Conservation (phyloP, 2,888 invertebrate species). For the Disparrhopalites patrizii region DNA sequence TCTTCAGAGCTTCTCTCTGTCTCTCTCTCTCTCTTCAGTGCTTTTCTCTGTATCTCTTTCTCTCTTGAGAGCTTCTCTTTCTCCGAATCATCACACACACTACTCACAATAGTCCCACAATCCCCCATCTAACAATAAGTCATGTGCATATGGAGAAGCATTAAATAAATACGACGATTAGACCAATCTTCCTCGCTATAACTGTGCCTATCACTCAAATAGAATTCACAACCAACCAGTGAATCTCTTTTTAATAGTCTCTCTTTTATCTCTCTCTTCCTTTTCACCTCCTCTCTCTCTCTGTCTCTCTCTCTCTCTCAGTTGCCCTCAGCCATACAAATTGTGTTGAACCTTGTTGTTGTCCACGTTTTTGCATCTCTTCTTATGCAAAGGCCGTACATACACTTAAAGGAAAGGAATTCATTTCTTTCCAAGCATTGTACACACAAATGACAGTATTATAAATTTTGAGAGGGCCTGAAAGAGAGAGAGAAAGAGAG, state of each 20-base stretch:
- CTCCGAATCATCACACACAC: no score
- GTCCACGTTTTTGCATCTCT: background rate
- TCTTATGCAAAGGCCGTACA: background rate
- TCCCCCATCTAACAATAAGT: no score
- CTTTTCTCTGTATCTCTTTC: no score
- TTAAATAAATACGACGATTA: background rate
- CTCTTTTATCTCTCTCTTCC: background rate
- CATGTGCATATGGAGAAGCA: no score
- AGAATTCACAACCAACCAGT: background rate
- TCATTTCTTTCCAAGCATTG: background rate
- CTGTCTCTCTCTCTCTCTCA: background rate
- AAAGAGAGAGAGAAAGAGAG: no score
- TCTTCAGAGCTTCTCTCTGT: no score
- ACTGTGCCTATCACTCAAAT: background rate
- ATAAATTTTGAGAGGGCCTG: no score
- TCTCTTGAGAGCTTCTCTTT: no score
- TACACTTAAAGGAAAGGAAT: background rate
- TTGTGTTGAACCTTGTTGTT: background rate
- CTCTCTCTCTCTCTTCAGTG: no score
- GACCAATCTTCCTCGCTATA: slow-evolving; percentile 13
- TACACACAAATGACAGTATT: no score
- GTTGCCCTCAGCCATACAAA: background rate
- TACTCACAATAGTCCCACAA: no score
- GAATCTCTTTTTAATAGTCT: background rate
- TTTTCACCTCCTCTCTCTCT: background rate